Base-by-base conservation (phyloP, 2,113 vertebrate genomes). In the Andinoacara biseriatus region DNA sequence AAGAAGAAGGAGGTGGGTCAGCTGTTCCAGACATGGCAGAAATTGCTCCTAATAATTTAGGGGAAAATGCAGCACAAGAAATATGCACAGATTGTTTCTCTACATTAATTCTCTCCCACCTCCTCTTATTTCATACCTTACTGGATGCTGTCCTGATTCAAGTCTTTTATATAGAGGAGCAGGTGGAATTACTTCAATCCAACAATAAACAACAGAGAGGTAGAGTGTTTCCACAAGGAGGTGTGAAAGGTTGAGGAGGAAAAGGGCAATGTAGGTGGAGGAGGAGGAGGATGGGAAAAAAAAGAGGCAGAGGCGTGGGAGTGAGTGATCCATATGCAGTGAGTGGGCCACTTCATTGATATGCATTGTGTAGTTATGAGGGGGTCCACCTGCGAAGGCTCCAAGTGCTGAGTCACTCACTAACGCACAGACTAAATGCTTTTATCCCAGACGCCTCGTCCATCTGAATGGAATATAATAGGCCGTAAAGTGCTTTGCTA, bases 401-500 rank as follows among this genome's bases (percentile, higher is more conserved):
- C 84, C 58, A 59, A 93, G 83, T 93, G 92, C 93, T 95, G 93
- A 95, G 92, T 94, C 94, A 95, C 88, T 88, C 85, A 43, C 82
- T 72, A 90, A 87, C 83, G 33, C 89, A 59, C 79, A 87, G 93
- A 87, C 92, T 88, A 91, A 94, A 94, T 93, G 93, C 92, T 94
- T 94, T 93, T 92, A 93, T 92, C 84, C 86, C 84, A 86, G 91
- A 93, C 87, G 91, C 92, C 92, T 74, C 82, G 88, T 91, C 90
- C 89, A 87, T 93, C 91, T 93, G 90, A 94, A 92, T 92, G 90
- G 93, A 93, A 93, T 91, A 93, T 94, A 93, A 95, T 94, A 84
- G 89, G 87, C 91, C 60, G 61, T 88, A 93, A 94, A 95, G 93
- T 93, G 92, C 91, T 94, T 89, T 82, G 90, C 88, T 89, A 89